Evolutionary conservation across 2,113 vertebrate genomes (phyloP).

Genomic region (Meles meles): DNA sequence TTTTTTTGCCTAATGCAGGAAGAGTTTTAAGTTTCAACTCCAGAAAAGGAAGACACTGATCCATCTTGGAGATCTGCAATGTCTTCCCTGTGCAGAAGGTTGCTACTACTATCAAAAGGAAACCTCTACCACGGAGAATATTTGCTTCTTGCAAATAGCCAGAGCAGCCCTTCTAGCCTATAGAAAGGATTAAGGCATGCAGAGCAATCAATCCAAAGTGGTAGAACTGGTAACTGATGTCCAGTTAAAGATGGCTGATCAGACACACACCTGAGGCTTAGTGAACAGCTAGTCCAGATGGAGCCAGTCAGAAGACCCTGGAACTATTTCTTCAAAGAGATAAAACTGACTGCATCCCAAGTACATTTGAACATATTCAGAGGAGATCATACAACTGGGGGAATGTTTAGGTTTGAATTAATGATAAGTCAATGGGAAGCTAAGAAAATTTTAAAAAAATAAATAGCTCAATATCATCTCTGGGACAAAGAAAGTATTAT

Average conservation of each 20-base stretch:
- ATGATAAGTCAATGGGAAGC: background rate
- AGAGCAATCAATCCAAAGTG: background rate
- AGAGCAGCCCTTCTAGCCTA: background rate
- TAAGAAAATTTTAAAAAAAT: background rate
- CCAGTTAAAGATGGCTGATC: background rate
- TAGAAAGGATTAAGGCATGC: background rate
- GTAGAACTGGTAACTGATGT: background rate
- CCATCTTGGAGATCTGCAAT: background rate
- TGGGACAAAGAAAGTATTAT: background rate
- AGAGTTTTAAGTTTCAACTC: conserved; percentile 9
- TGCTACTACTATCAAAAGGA: background rate
- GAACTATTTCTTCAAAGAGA: background rate
- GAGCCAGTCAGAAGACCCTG: background rate
- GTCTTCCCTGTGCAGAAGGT: background rate
- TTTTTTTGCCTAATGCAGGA: background rate
- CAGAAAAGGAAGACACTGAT: background rate
- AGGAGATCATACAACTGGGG: background rate
- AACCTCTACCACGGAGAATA: background rate
- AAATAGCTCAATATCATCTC: background rate
- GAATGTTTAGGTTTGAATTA: background rate
- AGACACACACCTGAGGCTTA: background rate
- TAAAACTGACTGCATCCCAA: background rate
- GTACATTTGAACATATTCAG: background rate
- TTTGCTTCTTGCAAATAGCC: background rate
- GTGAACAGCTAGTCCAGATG: background rate